These are phyloP conservation scores for Brachyalestes nurse DNA, from an alignment of 2,797 vertebrate genomes.

Conservation along the genomic window DNA sequence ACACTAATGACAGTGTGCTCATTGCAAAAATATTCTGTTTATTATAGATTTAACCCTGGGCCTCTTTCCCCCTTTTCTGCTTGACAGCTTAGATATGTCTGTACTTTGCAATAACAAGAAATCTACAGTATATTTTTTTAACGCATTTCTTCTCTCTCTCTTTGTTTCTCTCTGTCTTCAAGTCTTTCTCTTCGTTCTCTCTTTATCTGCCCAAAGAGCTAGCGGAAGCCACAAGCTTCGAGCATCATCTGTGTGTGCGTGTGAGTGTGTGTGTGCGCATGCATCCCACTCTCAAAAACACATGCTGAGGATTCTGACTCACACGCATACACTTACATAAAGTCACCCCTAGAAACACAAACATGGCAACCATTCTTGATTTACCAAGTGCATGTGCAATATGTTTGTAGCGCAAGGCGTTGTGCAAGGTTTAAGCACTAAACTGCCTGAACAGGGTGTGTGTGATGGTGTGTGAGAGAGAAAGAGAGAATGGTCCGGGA, in stretches of 20 bases:
- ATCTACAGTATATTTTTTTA: constrained; percentile 10
- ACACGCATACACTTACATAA: background rate
- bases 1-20: constrained; percentile 25
- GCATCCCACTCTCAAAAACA: constrained; percentile 13
- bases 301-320: constrained; percentile 17
- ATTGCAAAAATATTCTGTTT: constrained; percentile 24
- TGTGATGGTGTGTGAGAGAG: background rate
- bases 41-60: constrained; percentile 23
- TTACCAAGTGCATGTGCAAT: background rate
- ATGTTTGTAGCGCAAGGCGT: background rate
- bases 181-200: constrained; percentile 9
- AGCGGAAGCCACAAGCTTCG: constrained; percentile 75
- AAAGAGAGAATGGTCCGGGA: background rate
- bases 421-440: background rate
- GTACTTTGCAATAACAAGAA: background rate
- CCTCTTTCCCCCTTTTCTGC: background rate
- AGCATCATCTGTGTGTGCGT: constrained; percentile 40
- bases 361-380: background rate
- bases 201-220: constrained; percentile 60
- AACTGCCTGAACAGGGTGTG: background rate
- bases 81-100: too few relatives aligned
- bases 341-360: background rate
- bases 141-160: background rate
- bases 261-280: constrained; percentile 23
- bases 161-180: constrained; percentile 28